Conservation (phyloP, 1,140 invertebrate species). For the Drosophila ananassae region DNA sequence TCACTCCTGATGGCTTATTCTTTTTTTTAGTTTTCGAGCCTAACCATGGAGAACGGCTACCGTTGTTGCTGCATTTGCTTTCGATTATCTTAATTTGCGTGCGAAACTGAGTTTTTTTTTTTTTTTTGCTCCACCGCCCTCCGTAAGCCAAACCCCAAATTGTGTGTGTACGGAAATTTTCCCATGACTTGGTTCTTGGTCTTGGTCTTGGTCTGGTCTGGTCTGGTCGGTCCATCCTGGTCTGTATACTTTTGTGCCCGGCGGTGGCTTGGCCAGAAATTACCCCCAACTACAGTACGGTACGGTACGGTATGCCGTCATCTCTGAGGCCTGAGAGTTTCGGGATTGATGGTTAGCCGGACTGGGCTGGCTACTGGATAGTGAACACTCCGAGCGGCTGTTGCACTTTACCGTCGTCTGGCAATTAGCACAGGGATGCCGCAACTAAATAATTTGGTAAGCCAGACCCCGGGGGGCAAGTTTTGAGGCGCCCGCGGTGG, state of each 20-base stretch:
- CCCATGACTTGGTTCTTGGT: conserved; percentile 70
- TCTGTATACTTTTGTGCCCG: conserved; percentile 74
- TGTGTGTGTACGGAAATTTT: conserved; percentile 83
- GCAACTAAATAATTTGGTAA: conserved; percentile 78
- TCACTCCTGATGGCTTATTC: neutral
- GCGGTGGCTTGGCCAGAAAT: conserved; percentile 79
- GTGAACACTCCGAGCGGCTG: conserved; percentile 32
- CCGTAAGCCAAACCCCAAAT: conserved; percentile 81
- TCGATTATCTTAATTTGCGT: conserved; percentile 84
- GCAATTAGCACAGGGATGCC: conserved; percentile 82
- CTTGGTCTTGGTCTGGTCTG: conserved; percentile 7
- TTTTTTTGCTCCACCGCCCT: conserved; percentile 56
- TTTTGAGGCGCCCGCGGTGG: conserved; percentile 17
- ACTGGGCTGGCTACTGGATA: conserved; percentile 23
- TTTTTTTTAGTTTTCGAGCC: conserved; percentile 41
- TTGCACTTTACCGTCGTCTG: conserved; percentile 74
- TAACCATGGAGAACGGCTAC: conserved; percentile 77
- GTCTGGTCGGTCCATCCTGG: conserved; percentile 28
- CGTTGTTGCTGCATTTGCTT: conserved; percentile 79
- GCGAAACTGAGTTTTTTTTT: conserved; percentile 84
- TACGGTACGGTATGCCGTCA: conserved; percentile 30
- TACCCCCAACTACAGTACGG: conserved; percentile 60
- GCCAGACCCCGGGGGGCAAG: conserved; percentile 52
- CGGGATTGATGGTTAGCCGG: conserved; percentile 68
- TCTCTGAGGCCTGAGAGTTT: conserved; percentile 25